phyloP scores from a whole-genome alignment of 2,888 invertebrate genomes.

The Ennomos fuscantarius region DNA sequence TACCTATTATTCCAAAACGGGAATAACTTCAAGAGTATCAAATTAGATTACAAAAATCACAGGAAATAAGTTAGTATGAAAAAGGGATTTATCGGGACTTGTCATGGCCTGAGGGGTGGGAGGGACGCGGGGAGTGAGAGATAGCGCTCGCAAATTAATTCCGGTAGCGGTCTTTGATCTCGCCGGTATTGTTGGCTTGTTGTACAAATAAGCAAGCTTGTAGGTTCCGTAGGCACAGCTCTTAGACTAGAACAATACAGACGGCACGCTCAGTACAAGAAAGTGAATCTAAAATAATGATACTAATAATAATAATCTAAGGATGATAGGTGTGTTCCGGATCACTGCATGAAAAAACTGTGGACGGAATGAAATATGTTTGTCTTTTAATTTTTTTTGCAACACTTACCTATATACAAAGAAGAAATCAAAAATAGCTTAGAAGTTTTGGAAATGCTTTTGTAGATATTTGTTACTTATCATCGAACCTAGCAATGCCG shows the following conservation, averaged over 20 bases:
- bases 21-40: conserved; percentile 36
- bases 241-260: conserved; percentile 30
- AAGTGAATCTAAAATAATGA: too few species aligned
- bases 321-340: too few species aligned
- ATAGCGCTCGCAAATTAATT: conserved; percentile 77
- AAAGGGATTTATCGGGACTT: conserved; percentile 59
- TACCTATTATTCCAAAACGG: conserved; percentile 23
- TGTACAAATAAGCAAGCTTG: conserved; percentile 70
- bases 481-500: too few species aligned
- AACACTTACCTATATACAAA: too few species aligned
- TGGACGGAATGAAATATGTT: too few species aligned
- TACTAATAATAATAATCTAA: too few species aligned
- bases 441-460: too few species aligned
- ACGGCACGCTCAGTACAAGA: too few species aligned
- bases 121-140: conserved; percentile 48
- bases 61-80: conserved; percentile 46
- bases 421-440: too few species aligned
- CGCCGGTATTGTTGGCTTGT: conserved; percentile 70
- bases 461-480: too few species aligned
- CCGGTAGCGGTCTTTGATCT: conserved; percentile 75
- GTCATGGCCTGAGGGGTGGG: conserved; percentile 52
- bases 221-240: conserved; percentile 34
- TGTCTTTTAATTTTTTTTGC: too few species aligned
- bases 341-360: too few species aligned
- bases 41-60: conserved; percentile 40